Conservation (phyloP, 2,888 invertebrate species). For the Cetonia aurata region DNA sequence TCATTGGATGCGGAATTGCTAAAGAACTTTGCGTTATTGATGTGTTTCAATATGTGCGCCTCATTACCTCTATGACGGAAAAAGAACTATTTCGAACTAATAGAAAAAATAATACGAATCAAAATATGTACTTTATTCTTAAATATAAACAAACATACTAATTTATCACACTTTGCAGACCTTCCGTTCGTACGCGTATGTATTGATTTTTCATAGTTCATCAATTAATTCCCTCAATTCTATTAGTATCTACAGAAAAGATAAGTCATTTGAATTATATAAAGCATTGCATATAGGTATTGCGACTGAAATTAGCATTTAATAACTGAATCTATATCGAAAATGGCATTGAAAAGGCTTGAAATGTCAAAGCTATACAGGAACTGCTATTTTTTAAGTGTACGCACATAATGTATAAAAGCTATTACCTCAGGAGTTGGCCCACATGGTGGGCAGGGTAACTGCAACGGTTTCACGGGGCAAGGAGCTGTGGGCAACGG, state of each 20-base stretch:
- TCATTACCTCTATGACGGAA: no score
- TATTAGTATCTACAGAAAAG: slow-evolving; percentile 32
- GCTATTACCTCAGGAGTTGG: slow-evolving; percentile 30
- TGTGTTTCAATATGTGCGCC: no score
- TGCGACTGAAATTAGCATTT: background rate
- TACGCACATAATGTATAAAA: background rate
- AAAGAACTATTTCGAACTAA: background rate
- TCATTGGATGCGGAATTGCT: no score
- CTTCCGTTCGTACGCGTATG: background rate
- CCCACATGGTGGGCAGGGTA: slow-evolving; percentile 39
- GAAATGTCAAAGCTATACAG: slow-evolving; percentile 3
- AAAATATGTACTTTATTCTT: slow-evolving; percentile 14
- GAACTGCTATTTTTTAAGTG: background rate
- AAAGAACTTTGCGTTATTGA: no score
- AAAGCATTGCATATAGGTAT: no score
- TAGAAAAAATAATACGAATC: slow-evolving; percentile 1
- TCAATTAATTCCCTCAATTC: slow-evolving; percentile 37
- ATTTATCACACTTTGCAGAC: background rate
- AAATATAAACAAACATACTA: slow-evolving; percentile 2
- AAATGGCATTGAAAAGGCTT: background rate
- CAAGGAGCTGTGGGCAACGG: slow-evolving; percentile 44
- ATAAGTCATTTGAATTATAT: background rate
- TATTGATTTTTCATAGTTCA: slow-evolving; percentile 22
- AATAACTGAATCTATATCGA: background rate
- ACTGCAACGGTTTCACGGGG: slow-evolving; percentile 46